Base-by-base conservation (phyloP, 2,797 vertebrate genomes). In the Rhyacichthys aspro region DNA sequence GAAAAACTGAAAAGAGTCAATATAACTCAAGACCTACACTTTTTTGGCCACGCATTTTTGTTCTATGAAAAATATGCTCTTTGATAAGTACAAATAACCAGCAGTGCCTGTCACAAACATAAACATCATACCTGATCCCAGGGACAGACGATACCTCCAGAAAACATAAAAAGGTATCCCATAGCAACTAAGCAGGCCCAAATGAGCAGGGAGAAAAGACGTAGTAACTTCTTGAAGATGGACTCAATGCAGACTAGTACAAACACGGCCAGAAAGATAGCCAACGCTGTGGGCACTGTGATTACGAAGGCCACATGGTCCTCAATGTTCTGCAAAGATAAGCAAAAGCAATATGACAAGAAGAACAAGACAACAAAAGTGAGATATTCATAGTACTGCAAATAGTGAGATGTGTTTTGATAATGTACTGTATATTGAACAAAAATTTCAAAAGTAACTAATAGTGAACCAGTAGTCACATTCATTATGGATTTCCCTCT, bases 91-190 rank as follows among this genome's bases (percentile, higher is more conserved):
- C 4, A 28, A 28, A 28, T 28, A 28, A 28, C 7, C 23, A 28
- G 23, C 23, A 5, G 23, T 28, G 23, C 3, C 23, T 28, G 23
- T 3, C 14, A 1, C 12, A 47, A 14, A 32, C 9, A 34, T 11
- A 52, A 63, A 3, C 12, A 42, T 62, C 93, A 89, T 94, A 98
- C 97, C 96, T 99, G 96, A 90, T 99, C 96, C 97, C 97, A 99
- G 0, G 97, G 94, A 88, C 94, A 98, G 86, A 99, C 89, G 70
- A 97, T 95, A 67, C 95, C 96, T 15, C 95, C 97, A 8, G 95
- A 97, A 89, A 96, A 97, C 96, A 98, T 97, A 80, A 99, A 99
- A 79, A 99, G 91, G 91, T 98, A 98, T 76, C 95, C 97, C 96
- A 98, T 98, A 86, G 95, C 88, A 86, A 98, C 95, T 69, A 99